Conservation (phyloP, 2,797 vertebrate genomes). For the Phaenicophaeus curvirostris region DNA sequence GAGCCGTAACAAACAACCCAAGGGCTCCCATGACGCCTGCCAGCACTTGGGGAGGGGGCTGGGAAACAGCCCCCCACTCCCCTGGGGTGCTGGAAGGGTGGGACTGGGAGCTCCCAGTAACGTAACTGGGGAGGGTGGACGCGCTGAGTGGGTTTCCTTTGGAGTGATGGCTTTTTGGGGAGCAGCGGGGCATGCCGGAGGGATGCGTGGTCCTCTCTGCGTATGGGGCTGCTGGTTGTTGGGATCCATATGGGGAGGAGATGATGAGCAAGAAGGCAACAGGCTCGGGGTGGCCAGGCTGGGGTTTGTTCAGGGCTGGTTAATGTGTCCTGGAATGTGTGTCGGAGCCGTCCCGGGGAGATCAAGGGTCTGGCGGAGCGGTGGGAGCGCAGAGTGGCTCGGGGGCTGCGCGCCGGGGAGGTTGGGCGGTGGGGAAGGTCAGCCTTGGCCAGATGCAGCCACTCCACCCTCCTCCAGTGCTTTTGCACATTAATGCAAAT, state of each 20-base stretch:
- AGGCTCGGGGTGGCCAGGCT: background rate
- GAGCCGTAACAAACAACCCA: slow-evolving; percentile 47
- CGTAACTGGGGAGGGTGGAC: background rate
- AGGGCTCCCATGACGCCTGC: slow-evolving; percentile 42
- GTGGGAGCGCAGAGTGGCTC: background rate
- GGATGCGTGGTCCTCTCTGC: background rate
- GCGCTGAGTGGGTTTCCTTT: rapidly evolving
- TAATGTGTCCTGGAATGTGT: slow-evolving; percentile 45
- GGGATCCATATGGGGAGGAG: rapidly evolving
- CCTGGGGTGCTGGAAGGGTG: background rate
- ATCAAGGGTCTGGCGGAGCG: background rate
- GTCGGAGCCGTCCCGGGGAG: background rate
- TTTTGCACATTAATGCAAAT: slow-evolving; percentile 74
- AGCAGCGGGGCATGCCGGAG: background rate
- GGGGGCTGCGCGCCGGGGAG: background rate
- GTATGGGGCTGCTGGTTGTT: background rate
- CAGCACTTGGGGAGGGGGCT: background rate
- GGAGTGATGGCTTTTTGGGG: background rate
- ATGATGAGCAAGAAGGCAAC: background rate
- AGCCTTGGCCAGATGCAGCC: slow-evolving; percentile 59
- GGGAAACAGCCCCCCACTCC: background rate
- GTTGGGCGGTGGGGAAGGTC: slow-evolving; percentile 38
- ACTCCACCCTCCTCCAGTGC: slow-evolving; percentile 59
- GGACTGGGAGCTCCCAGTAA: background rate
- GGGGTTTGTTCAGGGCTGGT: background rate